These are phyloP conservation scores for Encarsia formosa DNA, from an alignment of 2,888 invertebrate genomes.

Conservation along the genomic window DNA sequence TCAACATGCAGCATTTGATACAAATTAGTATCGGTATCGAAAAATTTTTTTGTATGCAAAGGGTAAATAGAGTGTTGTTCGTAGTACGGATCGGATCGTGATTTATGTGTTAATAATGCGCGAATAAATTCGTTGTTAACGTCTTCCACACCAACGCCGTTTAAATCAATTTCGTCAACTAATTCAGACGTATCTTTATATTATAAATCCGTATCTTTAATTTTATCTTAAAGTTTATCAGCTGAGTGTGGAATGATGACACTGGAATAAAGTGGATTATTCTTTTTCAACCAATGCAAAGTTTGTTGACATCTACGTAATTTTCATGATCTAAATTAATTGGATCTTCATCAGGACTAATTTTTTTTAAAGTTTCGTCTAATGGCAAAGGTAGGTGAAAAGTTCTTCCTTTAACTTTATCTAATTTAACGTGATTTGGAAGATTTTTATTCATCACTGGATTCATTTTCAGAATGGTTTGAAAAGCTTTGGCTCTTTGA, in stretches of 20 bases:
- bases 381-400: conserved; percentile 42
- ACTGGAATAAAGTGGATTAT: conserved; percentile 34
- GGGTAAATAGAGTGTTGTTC: conserved; percentile 27
- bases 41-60: conserved; percentile 28
- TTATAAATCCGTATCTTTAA: background rate
- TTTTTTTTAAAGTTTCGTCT: conserved; percentile 40
- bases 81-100: conserved; percentile 18
- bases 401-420: conserved; percentile 28
- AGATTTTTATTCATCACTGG: conserved; percentile 6
- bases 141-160: background rate
- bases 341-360: conserved; percentile 35
- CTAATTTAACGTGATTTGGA: conserved; percentile 5
- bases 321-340: conserved; percentile 36
- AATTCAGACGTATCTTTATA: conserved; percentile 2
- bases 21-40: conserved; percentile 27
- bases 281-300: conserved; percentile 35
- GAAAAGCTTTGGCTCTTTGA: conserved; percentile 21
- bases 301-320: conserved; percentile 38
- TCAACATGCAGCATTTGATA: conserved; percentile 33
- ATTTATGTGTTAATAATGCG: conserved; percentile 20
- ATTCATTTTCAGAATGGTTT: conserved; percentile 8
- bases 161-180: background rate
- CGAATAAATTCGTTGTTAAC: background rate
- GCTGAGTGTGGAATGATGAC: conserved; percentile 32
- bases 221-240: background rate